A percentile compares a stretch with the other conserved stretches of the same genome.
Conservation (phyloP, 2,113 vertebrate genomes). For the Rhegmatorhina hoffmannsi region DNA sequence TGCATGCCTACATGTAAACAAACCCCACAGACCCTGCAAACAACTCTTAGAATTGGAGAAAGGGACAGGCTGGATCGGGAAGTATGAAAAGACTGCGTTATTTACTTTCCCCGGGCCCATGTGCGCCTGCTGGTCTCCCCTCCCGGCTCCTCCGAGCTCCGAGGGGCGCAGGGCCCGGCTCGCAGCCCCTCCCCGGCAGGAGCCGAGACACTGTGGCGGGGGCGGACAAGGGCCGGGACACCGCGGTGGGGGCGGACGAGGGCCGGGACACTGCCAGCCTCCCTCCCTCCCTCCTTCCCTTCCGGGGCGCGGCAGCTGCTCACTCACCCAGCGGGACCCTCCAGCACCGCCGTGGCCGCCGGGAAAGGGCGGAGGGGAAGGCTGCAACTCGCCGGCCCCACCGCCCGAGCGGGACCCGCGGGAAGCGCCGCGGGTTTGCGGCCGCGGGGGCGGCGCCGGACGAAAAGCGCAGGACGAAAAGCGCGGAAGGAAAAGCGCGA, state of each 20-base stretch:
- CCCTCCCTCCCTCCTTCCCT: neutral
- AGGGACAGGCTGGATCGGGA: rapidly evolving
- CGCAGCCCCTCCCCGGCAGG: neutral
- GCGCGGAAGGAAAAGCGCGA: no score
- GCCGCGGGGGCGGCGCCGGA: no score
- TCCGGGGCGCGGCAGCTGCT: neutral
- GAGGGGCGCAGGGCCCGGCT: neutral
- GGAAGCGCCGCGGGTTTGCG: no score
- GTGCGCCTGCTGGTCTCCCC: rapidly evolving
- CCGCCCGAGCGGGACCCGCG: no score
- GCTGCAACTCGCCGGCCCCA: no score
- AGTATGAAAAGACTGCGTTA: rapidly evolving
- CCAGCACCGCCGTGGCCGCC: neutral
- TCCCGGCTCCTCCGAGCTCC: neutral
- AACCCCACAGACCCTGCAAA: rapidly evolving
- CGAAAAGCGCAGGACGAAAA: no score
- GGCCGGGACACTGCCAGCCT: neutral
- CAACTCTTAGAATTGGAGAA: rapidly evolving
- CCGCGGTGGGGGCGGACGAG: no score
- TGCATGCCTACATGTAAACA: rapidly evolving
- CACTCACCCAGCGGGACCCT: neutral
- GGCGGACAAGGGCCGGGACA: neutral
- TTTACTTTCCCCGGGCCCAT: neutral
- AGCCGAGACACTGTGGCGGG: no score
- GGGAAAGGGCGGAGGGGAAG: no score